Evolutionary conservation across 35 echinoderm and acorn worm genomes (phyloP).

Genomic region (Apostichopus parvimensis): DNA sequence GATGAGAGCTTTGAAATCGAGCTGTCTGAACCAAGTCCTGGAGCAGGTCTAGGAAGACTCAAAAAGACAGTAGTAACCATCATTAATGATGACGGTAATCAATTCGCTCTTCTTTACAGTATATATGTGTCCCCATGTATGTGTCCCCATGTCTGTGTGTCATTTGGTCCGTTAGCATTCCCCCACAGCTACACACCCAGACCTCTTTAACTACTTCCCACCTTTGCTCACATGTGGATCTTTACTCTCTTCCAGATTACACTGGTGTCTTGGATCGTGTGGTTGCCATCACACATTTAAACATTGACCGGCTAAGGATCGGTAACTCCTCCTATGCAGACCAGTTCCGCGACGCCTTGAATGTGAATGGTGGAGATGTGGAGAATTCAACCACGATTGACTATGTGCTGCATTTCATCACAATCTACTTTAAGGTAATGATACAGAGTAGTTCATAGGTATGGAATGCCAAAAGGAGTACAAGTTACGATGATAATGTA

Average conservation of each 20-base stretch:
- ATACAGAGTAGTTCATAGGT: background rate
- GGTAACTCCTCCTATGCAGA: conserved; percentile 89
- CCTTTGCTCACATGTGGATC: too few relatives aligned
- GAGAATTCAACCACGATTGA: conserved; percentile 70
- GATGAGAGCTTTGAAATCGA: conserved; percentile 96
- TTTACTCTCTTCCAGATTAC: conserved; percentile 67
- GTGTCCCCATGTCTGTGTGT: too few relatives aligned
- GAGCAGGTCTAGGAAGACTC: conserved; percentile 76
- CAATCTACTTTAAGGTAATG: conserved; percentile 87
- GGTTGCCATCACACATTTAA: conserved; percentile 89
- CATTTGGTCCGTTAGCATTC: too few relatives aligned
- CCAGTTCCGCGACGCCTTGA: conserved; percentile 95
- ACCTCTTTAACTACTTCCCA: too few relatives aligned
- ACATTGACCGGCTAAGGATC: conserved; percentile 84
- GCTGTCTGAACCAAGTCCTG: conserved; percentile 82
- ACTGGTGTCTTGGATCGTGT: conserved; percentile 86
- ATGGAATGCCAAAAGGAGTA: too few relatives aligned
- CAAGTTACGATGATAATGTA: too few relatives aligned
- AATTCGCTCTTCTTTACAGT: background rate
- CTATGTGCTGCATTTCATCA: conserved; percentile 92
- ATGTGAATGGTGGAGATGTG: conserved; percentile 97
- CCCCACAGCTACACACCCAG: too few relatives aligned
- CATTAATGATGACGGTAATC: conserved; percentile 95
- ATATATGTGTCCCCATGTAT: background rate
- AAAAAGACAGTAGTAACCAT: conserved; percentile 98